phyloP scores from a whole-genome alignment of 2,113 vertebrate genomes.

The Circaetus cinerascens region DNA sequence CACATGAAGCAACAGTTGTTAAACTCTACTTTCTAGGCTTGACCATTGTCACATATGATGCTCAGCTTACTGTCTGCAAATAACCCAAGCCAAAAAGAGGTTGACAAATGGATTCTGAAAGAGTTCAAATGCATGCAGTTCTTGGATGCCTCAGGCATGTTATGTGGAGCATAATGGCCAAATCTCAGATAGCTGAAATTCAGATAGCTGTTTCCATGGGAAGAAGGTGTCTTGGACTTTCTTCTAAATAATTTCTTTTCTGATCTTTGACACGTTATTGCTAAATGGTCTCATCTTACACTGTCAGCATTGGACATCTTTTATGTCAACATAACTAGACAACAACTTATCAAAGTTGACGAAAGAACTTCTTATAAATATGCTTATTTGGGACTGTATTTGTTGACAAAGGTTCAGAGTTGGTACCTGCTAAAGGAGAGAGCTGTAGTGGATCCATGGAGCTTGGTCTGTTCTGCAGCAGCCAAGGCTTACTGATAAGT shows the following conservation, averaged over 20 bases:
- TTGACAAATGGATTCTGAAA: not conserved
- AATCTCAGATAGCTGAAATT: not conserved
- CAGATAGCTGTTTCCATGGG: not conserved
- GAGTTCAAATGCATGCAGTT: not conserved
- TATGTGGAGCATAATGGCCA: not conserved
- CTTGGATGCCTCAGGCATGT: not conserved
- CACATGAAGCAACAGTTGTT: not conserved
- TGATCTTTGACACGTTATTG: not conserved
- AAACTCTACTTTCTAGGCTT: not conserved
- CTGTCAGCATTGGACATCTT: not conserved
- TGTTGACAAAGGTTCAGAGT: not conserved
- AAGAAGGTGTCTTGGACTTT: not conserved
- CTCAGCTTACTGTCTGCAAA: not conserved
- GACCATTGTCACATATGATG: not conserved
- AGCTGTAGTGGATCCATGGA: not conserved
- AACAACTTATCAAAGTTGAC: not conserved
- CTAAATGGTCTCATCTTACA: not conserved
- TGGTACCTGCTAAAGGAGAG: not conserved
- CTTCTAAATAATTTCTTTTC: not conserved
- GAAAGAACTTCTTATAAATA: not conserved
- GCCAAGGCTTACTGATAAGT: not conserved
- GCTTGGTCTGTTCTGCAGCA: not conserved
- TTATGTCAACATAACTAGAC: not conserved
- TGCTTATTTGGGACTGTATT: not conserved
- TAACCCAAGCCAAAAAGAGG: not conserved